Percentiles rank a stretch among this genome's conserved stretches.
phyloP scores from a whole-genome alignment of 1,140 invertebrate genomes.

The Oreohelix idahoensis region DNA sequence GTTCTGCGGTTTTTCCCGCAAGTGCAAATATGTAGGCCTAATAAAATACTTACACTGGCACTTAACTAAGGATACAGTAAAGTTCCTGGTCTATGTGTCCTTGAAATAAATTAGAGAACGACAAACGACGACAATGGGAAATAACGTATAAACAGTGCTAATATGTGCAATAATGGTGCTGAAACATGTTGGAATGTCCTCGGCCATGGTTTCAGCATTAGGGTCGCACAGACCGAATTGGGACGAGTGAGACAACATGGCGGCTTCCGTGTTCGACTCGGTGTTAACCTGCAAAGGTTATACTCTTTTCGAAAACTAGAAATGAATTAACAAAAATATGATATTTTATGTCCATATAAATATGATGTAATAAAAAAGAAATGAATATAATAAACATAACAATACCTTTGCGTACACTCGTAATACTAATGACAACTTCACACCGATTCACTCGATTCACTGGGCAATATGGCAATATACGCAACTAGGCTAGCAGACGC shows the following conservation, averaged over 20 bases:
- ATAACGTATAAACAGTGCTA: not conserved
- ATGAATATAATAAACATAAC: too few species aligned
- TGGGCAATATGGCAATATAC: too few species aligned
- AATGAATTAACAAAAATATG: too few species aligned
- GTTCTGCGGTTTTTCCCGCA: too few species aligned
- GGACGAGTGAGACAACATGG: conserved; percentile 14
- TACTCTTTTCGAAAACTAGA: not conserved
- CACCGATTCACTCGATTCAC: too few species aligned
- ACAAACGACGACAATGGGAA: not conserved
- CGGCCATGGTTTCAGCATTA: not conserved
- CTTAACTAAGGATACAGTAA: not conserved
- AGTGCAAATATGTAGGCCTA: too few species aligned
- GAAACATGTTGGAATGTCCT: not conserved
- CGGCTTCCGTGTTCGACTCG: conserved; percentile 9
- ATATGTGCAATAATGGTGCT: not conserved
- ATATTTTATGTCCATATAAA: too few species aligned
- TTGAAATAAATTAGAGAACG: not conserved
- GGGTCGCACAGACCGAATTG: not conserved
- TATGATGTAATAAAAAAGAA: too few species aligned
- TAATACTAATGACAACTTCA: too few species aligned
- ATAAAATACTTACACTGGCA: too few species aligned
- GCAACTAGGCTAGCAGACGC: too few species aligned
- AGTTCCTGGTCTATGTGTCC: not conserved
- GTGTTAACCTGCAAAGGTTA: not conserved
- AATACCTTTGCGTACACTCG: too few species aligned